These are phyloP conservation scores for Taeniopygia guttata DNA, from an alignment of 2,797 vertebrate species.

Conservation along the genomic window DNA sequence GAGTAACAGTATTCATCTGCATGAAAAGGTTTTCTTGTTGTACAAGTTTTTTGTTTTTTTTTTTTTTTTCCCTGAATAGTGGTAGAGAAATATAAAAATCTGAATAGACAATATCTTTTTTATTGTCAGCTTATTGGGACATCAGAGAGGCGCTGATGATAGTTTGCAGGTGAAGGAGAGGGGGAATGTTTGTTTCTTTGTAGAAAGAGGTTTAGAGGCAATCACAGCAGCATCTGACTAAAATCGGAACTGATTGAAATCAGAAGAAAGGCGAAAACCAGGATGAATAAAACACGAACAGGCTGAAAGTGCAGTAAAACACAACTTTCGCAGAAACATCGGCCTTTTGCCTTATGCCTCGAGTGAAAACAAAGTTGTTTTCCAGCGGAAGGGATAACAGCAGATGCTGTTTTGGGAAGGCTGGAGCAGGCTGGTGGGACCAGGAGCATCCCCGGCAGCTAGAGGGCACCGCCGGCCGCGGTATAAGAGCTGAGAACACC, in stretches of 20 bases:
- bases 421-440: neutral
- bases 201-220: neutral
- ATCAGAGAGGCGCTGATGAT: neutral
- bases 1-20: neutral
- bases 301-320: neutral
- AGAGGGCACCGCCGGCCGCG: conserved; percentile 55
- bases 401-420: neutral
- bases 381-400: neutral
- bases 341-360: neutral
- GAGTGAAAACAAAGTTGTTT: neutral
- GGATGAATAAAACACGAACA: neutral
- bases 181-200: neutral
- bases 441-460: conserved; percentile 19
- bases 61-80: neutral
- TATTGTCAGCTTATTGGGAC: neutral
- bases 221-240: neutral
- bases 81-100: neutral
- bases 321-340: neutral
- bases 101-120: neutral
- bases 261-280: neutral
- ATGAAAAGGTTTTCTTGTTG: neutral
- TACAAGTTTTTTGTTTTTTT: no score
- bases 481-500: neutral
- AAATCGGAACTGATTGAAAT: neutral
- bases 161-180: neutral